Conservation (phyloP, 1,140 invertebrate species). For the Melitaea cinxia region DNA sequence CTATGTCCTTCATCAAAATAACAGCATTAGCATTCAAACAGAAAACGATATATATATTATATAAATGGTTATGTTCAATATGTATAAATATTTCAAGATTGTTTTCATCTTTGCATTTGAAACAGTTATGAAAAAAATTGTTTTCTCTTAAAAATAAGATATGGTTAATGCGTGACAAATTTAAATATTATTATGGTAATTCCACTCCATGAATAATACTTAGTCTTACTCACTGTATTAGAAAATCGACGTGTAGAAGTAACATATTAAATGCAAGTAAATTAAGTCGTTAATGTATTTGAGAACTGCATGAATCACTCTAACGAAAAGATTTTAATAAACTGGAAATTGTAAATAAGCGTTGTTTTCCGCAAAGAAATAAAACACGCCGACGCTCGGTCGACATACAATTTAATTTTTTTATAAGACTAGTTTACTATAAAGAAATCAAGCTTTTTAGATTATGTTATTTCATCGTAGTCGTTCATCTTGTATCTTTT, state of each 20-base stretch:
- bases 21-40: too few species aligned
- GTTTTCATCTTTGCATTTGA: neutral
- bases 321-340: constrained; percentile 14
- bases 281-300: constrained; percentile 32
- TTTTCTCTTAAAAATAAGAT: neutral
- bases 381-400: constrained; percentile 19
- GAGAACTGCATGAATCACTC: constrained; percentile 27
- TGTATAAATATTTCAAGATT: neutral
- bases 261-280: constrained; percentile 24
- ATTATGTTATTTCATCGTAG: neutral
- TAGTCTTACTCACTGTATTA: constrained; percentile 33
- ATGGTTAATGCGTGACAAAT: neutral
- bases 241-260: constrained; percentile 25
- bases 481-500: neutral
- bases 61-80: neutral
- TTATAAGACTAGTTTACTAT: neutral
- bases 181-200: constrained; percentile 15
- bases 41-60: too few species aligned
- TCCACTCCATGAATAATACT: constrained; percentile 31
- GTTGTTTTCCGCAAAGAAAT: constrained; percentile 36
- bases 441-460: neutral
- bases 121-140: neutral
- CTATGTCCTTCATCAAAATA: too few species aligned
- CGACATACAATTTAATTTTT: neutral
- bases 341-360: constrained; percentile 37